A percentile compares a stretch with the other conserved stretches of the same genome.
These are phyloP conservation scores for Orientallactaga sibirica DNA, from an alignment of 2,797 vertebrate genomes.

Conservation along the genomic window DNA sequence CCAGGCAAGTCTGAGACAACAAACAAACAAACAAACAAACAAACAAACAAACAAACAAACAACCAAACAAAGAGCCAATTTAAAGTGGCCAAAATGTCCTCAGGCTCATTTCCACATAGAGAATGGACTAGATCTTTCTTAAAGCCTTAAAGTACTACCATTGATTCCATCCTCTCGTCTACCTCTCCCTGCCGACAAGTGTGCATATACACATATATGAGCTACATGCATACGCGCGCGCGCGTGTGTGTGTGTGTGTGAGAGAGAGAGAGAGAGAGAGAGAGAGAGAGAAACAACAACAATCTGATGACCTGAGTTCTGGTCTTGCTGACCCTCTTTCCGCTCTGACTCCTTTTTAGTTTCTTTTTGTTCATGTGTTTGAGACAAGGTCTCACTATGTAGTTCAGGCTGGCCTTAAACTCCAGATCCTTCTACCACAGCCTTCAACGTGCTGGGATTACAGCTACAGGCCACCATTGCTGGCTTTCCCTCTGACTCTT, in stretches of 20 bases:
- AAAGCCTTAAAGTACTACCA: too few species aligned
- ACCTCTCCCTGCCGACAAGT: too few species aligned
- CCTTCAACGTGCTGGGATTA: not conserved
- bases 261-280: too few species aligned
- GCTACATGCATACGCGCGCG: too few species aligned
- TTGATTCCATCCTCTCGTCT: too few species aligned
- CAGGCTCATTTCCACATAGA: not conserved
- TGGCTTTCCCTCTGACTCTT: not conserved
- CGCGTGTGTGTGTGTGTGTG: too few species aligned
- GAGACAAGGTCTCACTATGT: not conserved
- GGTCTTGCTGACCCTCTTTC: not conserved
- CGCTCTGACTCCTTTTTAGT: not conserved
- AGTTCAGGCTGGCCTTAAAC: not conserved
- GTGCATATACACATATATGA: too few species aligned
- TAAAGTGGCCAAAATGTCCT: not conserved
- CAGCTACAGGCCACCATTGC: not conserved
- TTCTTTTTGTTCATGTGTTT: not conserved
- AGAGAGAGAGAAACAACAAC: too few species aligned
- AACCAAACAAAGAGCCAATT: too few species aligned
- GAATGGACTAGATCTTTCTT: not conserved
- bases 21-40: too few species aligned
- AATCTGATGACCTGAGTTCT: not conserved
- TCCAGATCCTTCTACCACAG: not conserved
- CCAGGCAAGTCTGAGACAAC: not conserved
- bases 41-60: too few species aligned